phyloP scores from a whole-genome alignment of 2,888 invertebrate genomes.

The Lepetodrilus schrolli region DNA sequence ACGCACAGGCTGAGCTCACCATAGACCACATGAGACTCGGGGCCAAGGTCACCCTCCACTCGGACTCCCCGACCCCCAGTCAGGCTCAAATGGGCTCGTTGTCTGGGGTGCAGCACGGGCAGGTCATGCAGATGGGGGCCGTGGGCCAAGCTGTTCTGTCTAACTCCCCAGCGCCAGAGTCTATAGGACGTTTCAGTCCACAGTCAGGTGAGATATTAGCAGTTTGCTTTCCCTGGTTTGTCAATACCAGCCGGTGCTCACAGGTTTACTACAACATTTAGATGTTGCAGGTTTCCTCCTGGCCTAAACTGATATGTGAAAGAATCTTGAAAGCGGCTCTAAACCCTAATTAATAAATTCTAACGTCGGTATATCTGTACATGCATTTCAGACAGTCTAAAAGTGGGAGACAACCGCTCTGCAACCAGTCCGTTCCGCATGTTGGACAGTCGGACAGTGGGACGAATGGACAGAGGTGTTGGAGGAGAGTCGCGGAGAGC shows the following conservation, averaged over 20 bases:
- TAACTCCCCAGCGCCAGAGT: slow-evolving; percentile 51
- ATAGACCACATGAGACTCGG: slow-evolving; percentile 74
- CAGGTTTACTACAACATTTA: too few species aligned
- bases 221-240: background rate
- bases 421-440: background rate
- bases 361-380: too few species aligned
- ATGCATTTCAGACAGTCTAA: slow-evolving; percentile 1
- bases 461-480: background rate
- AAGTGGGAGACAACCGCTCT: background rate
- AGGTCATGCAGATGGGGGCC: slow-evolving; percentile 51
- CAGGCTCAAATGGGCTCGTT: slow-evolving; percentile 57
- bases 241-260: too few species aligned
- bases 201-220: slow-evolving; percentile 40
- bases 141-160: slow-evolving; percentile 45
- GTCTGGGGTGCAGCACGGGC: slow-evolving; percentile 53
- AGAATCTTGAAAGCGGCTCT: too few species aligned
- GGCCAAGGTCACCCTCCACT: slow-evolving; percentile 68
- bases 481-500: background rate
- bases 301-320: too few species aligned
- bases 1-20: slow-evolving; percentile 74
- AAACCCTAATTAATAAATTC: too few species aligned
- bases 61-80: slow-evolving; percentile 67
- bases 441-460: background rate
- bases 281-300: too few species aligned
- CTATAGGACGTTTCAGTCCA: slow-evolving; percentile 42